Base-by-base conservation (phyloP, 2,888 invertebrate species). In the Argyra leucocephala region DNA sequence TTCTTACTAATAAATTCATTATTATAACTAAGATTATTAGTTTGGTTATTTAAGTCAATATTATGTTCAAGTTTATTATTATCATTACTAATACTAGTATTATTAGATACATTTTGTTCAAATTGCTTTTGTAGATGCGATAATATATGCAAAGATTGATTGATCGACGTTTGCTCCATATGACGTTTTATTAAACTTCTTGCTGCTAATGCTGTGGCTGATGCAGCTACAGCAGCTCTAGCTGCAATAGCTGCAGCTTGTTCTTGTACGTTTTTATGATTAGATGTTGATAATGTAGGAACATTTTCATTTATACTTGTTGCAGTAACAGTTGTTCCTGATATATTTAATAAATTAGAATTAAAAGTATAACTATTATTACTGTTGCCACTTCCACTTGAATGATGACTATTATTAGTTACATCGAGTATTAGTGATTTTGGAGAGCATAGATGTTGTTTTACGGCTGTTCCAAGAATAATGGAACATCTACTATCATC, bases 111-210 rank as follows among this genome's bases (percentile, higher is more conserved):
- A 36, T 63, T 64, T n/a, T 72, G 72, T 26, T 79, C 77, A 64
- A 77, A 71, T 37, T 78, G 76, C 21, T 76, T 71, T 67, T 77
- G 77, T 23, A 80, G 74, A 7, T 76, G 75, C n/a, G 74, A 72
- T n/a, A 80, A 68, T 63, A 86, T 84, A 72, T 90, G 90, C 72
- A 91, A 81, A 0, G 90, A 90, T 78, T 88, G 88, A 48, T 88
- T 86, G 63, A 88, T 86, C 22, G 86, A 81, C 63, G 81, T 81
- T 73, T 87, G 86, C 69, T 88, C 88, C 71, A 86, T 80, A 10
- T 86, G 84, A 66, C 83, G 80, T 64, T 83, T 84, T 67, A 87
- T 77, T 22, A 86, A 83, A 7, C 74, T 74, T 12, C 76, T 73
- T 24, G 75, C 72, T 71, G 86, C 86, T 66, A 82, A 82, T 10